These are phyloP conservation scores for Athene noctua DNA, from an alignment of 2,113 vertebrate species.

Conservation along the genomic window DNA sequence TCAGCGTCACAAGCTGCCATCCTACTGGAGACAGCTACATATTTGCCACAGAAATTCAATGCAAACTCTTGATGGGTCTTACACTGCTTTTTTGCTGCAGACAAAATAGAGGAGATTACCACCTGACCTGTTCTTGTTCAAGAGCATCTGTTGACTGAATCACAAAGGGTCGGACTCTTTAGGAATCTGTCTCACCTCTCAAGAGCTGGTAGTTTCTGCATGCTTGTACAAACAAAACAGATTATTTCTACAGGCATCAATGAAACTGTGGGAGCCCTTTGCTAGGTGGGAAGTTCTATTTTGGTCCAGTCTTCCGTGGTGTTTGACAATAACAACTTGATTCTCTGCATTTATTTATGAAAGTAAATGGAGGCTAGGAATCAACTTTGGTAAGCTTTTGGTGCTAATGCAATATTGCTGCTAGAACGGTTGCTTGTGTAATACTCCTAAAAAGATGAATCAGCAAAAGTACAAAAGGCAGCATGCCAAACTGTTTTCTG, in stretches of 20 bases:
- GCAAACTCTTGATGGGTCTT: background rate
- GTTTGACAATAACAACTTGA: background rate
- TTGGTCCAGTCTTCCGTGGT: background rate
- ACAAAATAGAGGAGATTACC: background rate
- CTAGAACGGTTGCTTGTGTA: background rate
- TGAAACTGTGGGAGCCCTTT: background rate
- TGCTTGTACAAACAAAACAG: background rate
- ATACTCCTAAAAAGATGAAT: background rate
- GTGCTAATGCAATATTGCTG: background rate
- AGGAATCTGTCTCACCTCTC: background rate
- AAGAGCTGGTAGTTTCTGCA: background rate
- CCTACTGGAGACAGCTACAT: background rate
- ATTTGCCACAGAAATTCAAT: background rate
- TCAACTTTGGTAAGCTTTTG: background rate
- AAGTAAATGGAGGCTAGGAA: background rate
- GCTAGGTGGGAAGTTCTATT: background rate
- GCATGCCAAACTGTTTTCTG: background rate
- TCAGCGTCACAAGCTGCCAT: background rate
- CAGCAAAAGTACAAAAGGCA: background rate
- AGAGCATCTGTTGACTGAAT: background rate
- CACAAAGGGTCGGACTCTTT: background rate
- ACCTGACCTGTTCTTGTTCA: background rate
- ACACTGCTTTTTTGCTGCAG: background rate
- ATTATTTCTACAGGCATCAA: background rate
- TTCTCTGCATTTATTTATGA: background rate